Conservation (phyloP, 2,797 vertebrate genomes). For the Emys orbicularis region DNA sequence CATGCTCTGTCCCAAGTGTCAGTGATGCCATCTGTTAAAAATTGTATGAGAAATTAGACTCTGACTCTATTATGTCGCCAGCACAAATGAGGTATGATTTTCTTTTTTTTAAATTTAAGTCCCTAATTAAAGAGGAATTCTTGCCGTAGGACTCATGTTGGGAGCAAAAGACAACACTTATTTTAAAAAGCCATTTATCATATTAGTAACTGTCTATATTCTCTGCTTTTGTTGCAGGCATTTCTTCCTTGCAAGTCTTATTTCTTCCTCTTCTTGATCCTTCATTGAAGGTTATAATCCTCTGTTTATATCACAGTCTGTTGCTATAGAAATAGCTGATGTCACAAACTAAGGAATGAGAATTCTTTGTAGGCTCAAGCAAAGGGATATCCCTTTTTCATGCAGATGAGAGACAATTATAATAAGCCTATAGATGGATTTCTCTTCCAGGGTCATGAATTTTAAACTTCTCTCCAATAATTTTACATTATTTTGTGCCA, state of each 20-base stretch:
- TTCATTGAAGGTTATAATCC: conserved; percentile 69
- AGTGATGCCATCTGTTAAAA: not conserved
- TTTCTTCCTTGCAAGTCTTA: conserved; percentile 29
- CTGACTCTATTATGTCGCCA: not conserved
- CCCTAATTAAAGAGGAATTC: not conserved
- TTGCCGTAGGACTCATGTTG: not conserved
- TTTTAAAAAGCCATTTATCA: not conserved
- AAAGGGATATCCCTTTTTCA: conserved; percentile 43
- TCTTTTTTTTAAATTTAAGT: not conserved
- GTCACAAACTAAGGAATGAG: conserved; percentile 45
- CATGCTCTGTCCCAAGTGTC: not conserved
- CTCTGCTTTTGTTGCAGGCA: conserved; percentile 25
- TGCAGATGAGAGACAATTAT: conserved; percentile 19
- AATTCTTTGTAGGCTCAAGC: conserved; percentile 49
- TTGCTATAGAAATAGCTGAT: conserved; percentile 62
- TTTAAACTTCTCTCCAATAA: not conserved
- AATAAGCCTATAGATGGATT: conserved; percentile 10
- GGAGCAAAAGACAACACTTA: fast-evolving
- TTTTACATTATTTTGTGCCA: not conserved
- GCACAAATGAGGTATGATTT: fast-evolving
- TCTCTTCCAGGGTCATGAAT: conserved; percentile 14
- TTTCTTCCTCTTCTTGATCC: conserved; percentile 62
- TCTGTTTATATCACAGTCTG: conserved; percentile 63
- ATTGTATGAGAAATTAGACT: not conserved
- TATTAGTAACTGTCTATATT: not conserved